A percentile compares a stretch with the other conserved stretches of the same genome.
Evolutionary conservation across 1,140 invertebrate species (phyloP).

Genomic region (Helicoverpa armigera): DNA sequence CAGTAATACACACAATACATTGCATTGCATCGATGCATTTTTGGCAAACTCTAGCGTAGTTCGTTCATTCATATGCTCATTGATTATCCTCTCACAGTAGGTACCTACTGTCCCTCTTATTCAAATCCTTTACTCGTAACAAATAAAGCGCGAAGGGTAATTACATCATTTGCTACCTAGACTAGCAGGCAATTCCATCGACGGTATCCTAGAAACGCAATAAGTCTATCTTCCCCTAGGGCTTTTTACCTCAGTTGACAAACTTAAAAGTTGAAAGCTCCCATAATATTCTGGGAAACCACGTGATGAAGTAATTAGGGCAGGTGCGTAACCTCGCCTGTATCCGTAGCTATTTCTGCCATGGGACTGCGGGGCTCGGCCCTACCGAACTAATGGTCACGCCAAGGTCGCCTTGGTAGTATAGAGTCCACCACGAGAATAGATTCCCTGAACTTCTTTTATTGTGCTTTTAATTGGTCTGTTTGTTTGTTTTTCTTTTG

Average conservation of each 20-base stretch:
- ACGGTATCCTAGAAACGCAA: neutral
- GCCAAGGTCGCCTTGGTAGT: conserved; percentile 31
- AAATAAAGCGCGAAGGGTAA: too few relatives aligned
- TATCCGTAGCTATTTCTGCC: conserved; percentile 54
- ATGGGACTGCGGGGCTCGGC: conserved; percentile 28
- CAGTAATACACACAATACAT: too few relatives aligned
- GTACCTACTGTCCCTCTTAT: too few relatives aligned
- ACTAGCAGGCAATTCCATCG: neutral
- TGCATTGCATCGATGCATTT: too few relatives aligned
- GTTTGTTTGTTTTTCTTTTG: neutral
- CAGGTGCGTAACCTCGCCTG: conserved; percentile 51
- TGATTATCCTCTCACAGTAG: too few relatives aligned
- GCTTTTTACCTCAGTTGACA: too few relatives aligned
- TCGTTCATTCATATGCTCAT: too few relatives aligned
- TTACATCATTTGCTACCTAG: too few relatives aligned
- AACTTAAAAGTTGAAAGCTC: conserved; percentile 3
- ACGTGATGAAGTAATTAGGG: conserved; percentile 52
- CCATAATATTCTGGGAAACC: neutral
- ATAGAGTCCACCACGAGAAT: neutral
- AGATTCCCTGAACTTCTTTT: neutral
- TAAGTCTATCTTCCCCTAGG: too few relatives aligned
- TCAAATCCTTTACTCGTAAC: too few relatives aligned
- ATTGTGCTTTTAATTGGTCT: neutral
- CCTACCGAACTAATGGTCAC: conserved; percentile 35
- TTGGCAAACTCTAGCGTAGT: too few relatives aligned